These are phyloP conservation scores for Lordiphosa mommai DNA, from an alignment of 1,140 invertebrate species.

Conservation along the genomic window DNA sequence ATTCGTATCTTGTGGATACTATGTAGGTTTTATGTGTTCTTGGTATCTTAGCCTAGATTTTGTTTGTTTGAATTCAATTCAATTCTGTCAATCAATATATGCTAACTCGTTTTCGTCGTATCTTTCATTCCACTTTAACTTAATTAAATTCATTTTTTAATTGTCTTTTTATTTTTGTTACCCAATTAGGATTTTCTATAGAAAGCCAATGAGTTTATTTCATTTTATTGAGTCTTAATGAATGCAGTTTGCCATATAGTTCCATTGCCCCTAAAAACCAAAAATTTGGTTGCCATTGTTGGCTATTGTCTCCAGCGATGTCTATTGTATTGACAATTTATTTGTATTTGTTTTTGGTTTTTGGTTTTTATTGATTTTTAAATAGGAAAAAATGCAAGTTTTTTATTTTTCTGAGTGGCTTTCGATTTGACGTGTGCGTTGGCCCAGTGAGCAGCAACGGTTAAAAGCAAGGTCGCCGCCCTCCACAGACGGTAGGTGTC, in stretches of 20 bases:
- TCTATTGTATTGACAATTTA: too few species aligned
- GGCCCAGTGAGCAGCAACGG: conserved; percentile 19
- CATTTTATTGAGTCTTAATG: conserved; percentile 64
- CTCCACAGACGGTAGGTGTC: conserved; percentile 1
- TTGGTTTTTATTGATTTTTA: conserved; percentile 57
- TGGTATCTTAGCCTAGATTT: not conserved
- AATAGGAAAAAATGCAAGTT: conserved; percentile 26
- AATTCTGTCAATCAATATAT: conserved; percentile 4
- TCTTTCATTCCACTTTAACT: conserved; percentile 37
- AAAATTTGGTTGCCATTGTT: conserved; percentile 16
- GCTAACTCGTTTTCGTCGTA: conserved; percentile 13
- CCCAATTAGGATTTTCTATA: conserved; percentile 70
- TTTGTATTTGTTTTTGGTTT: too few species aligned
- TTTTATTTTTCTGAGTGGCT: too few species aligned
- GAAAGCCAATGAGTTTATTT: conserved; percentile 73
- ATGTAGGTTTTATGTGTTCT: not conserved
- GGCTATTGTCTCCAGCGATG: not conserved
- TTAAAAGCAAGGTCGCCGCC: conserved; percentile 32
- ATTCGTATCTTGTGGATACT: conserved; percentile 11
- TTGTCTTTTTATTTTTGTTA: conserved; percentile 54
- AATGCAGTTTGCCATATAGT: conserved; percentile 48
- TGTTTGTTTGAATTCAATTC: not conserved
- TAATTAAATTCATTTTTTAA: conserved; percentile 69
- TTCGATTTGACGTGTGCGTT: conserved; percentile 1
- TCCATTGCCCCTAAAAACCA: not conserved